Percentiles rank a stretch among this genome's conserved stretches.
These are phyloP conservation scores for Callyntrura sp. DNA, from an alignment of 2,888 invertebrate genomes.

Conservation along the genomic window DNA sequence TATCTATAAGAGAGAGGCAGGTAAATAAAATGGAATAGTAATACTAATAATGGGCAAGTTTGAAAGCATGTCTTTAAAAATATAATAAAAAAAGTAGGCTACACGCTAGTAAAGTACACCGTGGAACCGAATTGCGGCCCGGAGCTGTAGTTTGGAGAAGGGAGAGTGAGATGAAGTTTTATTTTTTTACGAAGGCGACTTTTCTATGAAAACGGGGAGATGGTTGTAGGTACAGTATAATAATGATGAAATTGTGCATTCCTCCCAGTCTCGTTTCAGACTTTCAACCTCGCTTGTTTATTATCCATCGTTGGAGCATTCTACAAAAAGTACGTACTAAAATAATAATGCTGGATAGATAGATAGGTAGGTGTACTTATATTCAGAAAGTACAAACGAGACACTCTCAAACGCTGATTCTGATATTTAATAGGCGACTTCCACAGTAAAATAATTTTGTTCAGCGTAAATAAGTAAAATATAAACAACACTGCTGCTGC, in stretches of 20 bases:
- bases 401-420: constrained; percentile 5
- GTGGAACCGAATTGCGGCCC: not conserved
- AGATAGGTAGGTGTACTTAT: not conserved
- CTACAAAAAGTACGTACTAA: not conserved
- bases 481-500: constrained; percentile 12
- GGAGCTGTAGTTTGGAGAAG: constrained; percentile 27
- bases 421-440: constrained; percentile 24
- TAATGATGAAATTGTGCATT: not conserved
- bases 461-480: constrained; percentile 3
- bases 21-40: constrained; percentile 34
- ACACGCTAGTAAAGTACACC: constrained; percentile 42
- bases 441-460: constrained; percentile 9
- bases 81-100: constrained; percentile 30
- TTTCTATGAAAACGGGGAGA: not conserved
- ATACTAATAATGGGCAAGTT: constrained; percentile 8
- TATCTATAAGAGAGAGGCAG: not conserved
- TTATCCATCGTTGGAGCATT: not conserved
- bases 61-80: constrained; percentile 32
- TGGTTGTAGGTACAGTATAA: too few species aligned
- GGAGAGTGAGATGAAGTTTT: constrained; percentile 27
- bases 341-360: not conserved
- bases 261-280: not conserved
- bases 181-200: not conserved
- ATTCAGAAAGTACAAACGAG: constrained; percentile 20
- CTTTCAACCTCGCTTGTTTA: not conserved